Base-by-base conservation (phyloP, 2,797 vertebrate genomes). In the Echiichthys vipera region DNA sequence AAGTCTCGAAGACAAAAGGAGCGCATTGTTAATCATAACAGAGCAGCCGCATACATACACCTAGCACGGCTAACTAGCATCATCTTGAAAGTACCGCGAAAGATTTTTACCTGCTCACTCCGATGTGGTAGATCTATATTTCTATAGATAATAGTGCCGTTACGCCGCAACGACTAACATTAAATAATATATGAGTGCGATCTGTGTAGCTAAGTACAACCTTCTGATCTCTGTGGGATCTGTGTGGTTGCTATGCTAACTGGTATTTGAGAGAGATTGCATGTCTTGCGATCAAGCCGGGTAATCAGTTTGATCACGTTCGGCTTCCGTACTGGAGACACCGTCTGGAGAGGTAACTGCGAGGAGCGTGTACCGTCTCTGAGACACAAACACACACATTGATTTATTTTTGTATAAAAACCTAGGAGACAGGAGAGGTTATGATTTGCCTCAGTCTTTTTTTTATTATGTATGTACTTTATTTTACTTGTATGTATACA, bases 51-150 rank as follows among this genome's bases (percentile, higher is more conserved):
- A 53, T 15, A 71, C 77, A 86, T 86, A 78, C 34, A 37, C 75
- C 47, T 88, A 91, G 91, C 89, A 69, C 12, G 17, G 69, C 53
- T 73, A 84, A 78, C 69, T 93, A 94, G 87, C 88, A 89, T 85
- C 55, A 83, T 69, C 81, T 85, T 88, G 81, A 92, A 93, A 93
- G 92, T 91, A 78, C 86, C 92, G 92, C 92, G 89, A 90, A 92
- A 88, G 81, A 63, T 63, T 85, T n/a, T 94, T 94, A 95, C 94
- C 93, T 95, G 90, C 30, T 93, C 76, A 22, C 74, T 88, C 85
- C 78, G 89, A 58, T 77, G 85, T 61, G 70, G 84, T 87, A 78
- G 87, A 82, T 84, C 81, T 86, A 79, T 76, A 64, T 76, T 85
- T 80, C 58, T 83, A 74, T 76, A 61, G 69, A 85, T 65, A 53